A percentile compares a stretch with the other conserved stretches of the same genome.
Conservation (phyloP, 2,888 invertebrate species). For the Proisotoma minuta region DNA sequence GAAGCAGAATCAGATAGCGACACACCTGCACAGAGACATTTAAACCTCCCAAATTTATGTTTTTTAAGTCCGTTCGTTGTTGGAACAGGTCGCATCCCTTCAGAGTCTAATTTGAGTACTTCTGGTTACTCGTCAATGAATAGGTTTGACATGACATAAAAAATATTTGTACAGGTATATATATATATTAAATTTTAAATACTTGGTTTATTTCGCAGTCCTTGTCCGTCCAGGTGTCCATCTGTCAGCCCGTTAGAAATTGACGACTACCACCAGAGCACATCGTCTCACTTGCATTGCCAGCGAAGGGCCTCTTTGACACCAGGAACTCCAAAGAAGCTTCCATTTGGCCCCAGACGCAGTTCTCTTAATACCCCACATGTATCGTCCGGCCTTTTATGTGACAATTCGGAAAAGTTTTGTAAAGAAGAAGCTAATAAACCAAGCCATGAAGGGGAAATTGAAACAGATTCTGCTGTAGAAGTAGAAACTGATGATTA, state of each 20-base stretch:
- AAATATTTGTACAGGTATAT: no score
- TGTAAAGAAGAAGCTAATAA: neutral
- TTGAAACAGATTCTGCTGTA: conserved; percentile 45
- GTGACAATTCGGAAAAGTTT: conserved; percentile 23
- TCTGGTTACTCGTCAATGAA: conserved; percentile 83
- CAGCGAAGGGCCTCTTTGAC: conserved; percentile 43
- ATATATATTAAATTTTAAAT: no score
- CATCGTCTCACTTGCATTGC: conserved; percentile 23
- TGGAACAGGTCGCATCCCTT: conserved; percentile 63
- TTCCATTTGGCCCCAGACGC: conserved; percentile 48
- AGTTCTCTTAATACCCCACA: conserved; percentile 52
- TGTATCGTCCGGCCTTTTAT: conserved; percentile 44
- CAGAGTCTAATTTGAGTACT: conserved; percentile 76
- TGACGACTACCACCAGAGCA: conserved; percentile 61
- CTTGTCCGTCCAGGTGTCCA: conserved; percentile 74
- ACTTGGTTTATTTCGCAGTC: no score
- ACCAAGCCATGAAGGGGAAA: conserved; percentile 28
- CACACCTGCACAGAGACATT: conserved; percentile 51
- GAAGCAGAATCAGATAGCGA: conserved; percentile 52
- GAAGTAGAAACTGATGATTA: conserved; percentile 41
- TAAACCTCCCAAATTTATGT: conserved; percentile 58
- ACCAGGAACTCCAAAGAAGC: conserved; percentile 47
- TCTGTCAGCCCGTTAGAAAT: conserved; percentile 73
- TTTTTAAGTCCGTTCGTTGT: conserved; percentile 67
- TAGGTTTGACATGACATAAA: no score